phyloP scores from a whole-genome alignment of 2,888 invertebrate species.

The Pyrocoelia pectoralis region DNA sequence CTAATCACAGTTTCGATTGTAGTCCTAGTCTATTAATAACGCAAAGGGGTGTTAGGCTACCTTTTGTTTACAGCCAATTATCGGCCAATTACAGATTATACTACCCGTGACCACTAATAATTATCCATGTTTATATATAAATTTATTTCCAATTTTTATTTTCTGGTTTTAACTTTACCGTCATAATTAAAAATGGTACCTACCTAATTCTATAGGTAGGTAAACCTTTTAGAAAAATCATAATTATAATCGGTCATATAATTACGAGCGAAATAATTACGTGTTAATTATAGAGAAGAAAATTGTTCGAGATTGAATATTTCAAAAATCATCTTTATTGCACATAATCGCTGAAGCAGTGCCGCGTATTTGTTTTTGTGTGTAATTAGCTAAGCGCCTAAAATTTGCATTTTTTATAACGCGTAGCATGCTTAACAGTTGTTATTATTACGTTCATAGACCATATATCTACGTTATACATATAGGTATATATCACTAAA shows the following conservation, averaged over 20 bases:
- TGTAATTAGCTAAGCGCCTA: background rate
- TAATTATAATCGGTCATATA: slow-evolving; percentile 31
- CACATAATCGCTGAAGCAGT: background rate
- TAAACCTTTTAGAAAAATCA: slow-evolving; percentile 32
- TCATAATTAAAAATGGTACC: slow-evolving; percentile 33
- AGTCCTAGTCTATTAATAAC: background rate
- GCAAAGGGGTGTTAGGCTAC: background rate
- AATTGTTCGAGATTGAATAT: background rate
- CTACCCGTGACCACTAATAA: slow-evolving; percentile 31
- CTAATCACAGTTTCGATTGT: slow-evolving; percentile 3
- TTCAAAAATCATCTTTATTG: background rate
- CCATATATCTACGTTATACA: too few relatives aligned
- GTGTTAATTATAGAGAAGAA: slow-evolving; percentile 34
- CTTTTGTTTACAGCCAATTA: slow-evolving; percentile 32
- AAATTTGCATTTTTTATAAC: slow-evolving; percentile 30
- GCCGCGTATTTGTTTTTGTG: slow-evolving; percentile 3
- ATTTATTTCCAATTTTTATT: slow-evolving; percentile 25
- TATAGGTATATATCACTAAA: slow-evolving; percentile 7
- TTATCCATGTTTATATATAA: slow-evolving; percentile 28
- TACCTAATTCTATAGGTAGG: slow-evolving; percentile 31
- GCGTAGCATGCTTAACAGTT: slow-evolving; percentile 29
- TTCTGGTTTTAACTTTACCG: slow-evolving; percentile 28
- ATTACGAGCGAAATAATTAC: slow-evolving; percentile 35
- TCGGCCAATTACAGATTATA: slow-evolving; percentile 27
- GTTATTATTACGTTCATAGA: slow-evolving; percentile 21